Conservation (phyloP, 92 coral and sea anemone genomes). For the Plumapathes pennacea region DNA sequence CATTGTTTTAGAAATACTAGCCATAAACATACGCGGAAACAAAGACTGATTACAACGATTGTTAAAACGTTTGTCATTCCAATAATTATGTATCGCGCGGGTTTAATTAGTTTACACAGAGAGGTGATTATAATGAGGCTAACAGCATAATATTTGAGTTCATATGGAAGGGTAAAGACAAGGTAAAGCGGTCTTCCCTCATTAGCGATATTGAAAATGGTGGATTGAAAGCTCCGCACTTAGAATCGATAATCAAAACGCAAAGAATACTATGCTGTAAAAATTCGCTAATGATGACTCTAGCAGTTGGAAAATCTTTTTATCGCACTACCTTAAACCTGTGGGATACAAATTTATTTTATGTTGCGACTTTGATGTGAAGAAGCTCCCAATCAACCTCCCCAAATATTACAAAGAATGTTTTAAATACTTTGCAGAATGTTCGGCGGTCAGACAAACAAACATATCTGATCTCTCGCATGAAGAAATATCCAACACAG, state of each 20-base stretch:
- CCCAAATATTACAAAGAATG: constrained; percentile 16
- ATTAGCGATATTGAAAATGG: not conserved
- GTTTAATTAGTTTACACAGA: not conserved
- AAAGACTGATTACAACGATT: no score
- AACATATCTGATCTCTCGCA: constrained; percentile 4
- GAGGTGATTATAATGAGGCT: constrained; percentile 4
- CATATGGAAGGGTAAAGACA: constrained; percentile 11
- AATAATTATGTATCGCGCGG: constrained; percentile 6
- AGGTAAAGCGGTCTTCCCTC: constrained; percentile 3
- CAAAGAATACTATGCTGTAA: constrained; percentile 8
- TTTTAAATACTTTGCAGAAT: constrained; percentile 5
- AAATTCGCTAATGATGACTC: constrained; percentile 6
- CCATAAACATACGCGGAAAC: no score
- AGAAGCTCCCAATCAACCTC: constrained; percentile 10
- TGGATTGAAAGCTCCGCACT: not conserved
- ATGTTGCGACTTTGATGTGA: constrained; percentile 4
- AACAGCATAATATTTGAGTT: constrained; percentile 1
- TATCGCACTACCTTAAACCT: constrained; percentile 2
- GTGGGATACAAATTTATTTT: constrained; percentile 10
- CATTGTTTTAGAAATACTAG: no score
- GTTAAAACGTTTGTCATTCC: constrained; percentile 8
- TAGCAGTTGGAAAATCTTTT: constrained; percentile 11
- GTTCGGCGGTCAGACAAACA: not conserved
- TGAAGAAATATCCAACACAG: constrained; percentile 9
- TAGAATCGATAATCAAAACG: constrained; percentile 2